These are phyloP conservation scores for Pelodiscus sinensis DNA, from an alignment of 2,113 vertebrate species.

Conservation along the genomic window DNA sequence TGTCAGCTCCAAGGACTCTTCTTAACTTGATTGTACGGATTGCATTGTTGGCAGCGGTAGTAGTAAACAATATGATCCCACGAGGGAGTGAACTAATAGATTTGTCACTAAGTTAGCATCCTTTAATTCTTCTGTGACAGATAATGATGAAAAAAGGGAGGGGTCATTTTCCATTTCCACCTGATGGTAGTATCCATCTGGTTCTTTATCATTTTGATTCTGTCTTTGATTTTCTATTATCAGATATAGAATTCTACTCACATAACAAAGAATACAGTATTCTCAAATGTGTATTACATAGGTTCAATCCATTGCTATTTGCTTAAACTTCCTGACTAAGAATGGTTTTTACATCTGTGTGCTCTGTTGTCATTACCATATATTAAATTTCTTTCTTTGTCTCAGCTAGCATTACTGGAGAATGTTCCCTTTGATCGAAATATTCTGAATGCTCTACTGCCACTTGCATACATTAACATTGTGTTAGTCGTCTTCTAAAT, in stretches of 20 bases:
- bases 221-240: background rate
- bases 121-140: constrained; percentile 5
- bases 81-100: background rate
- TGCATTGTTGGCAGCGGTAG: background rate
- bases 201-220: constrained; percentile 1
- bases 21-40: background rate
- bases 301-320: constrained; percentile 65
- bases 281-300: constrained; percentile 29
- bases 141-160: background rate
- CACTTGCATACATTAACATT: constrained; percentile 47
- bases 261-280: constrained; percentile 15
- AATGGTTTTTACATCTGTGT: constrained; percentile 55
- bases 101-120: background rate
- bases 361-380: constrained; percentile 37
- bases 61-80: background rate
- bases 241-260: constrained; percentile 13
- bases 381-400: constrained; percentile 65
- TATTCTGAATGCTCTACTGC: constrained; percentile 56
- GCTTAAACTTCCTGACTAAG: constrained; percentile 49
- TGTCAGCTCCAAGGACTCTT: background rate
- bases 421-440: constrained; percentile 51
- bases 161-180: background rate
- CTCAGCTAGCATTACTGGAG: constrained; percentile 51
- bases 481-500: constrained; percentile 49
- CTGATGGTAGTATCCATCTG: background rate